phyloP scores from a whole-genome alignment of 2,113 vertebrate species.

The Phalacrocorax carbo region DNA sequence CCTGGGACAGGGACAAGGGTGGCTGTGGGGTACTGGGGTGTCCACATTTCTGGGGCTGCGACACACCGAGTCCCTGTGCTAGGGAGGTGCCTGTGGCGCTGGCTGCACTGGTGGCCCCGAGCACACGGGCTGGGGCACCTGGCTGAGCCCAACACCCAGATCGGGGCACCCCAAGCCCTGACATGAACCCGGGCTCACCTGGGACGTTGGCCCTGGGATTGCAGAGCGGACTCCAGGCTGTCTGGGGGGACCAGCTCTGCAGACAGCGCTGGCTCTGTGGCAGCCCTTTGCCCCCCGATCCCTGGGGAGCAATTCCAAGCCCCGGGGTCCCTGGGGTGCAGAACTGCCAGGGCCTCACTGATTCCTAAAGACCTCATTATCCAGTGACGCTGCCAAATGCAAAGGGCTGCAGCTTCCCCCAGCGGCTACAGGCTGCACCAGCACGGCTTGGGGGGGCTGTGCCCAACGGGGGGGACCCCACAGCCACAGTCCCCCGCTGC shows the following conservation, averaged over 20 bases:
- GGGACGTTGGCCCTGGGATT: rapidly evolving
- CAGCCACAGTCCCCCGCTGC: not conserved
- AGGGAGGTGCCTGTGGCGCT: not conserved
- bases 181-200: rapidly evolving
- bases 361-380: rapidly evolving
- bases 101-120: rapidly evolving
- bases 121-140: not conserved
- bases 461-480: not conserved
- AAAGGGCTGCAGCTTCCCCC: conserved; percentile 56
- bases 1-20: not conserved
- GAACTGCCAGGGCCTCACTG: not conserved
- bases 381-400: not conserved
- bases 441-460: not conserved
- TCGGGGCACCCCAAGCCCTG: not conserved
- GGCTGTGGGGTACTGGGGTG: rapidly evolving
- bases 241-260: rapidly evolving
- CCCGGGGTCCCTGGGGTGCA: not conserved
- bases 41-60: not conserved
- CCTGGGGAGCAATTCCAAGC: no score
- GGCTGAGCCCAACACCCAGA: not conserved
- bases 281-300: not conserved
- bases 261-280: rapidly evolving
- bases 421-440: conserved; percentile 11
- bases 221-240: rapidly evolving
- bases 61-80: rapidly evolving